Conservation (phyloP, 2,113 vertebrate species). For the Pao palembangensis region DNA sequence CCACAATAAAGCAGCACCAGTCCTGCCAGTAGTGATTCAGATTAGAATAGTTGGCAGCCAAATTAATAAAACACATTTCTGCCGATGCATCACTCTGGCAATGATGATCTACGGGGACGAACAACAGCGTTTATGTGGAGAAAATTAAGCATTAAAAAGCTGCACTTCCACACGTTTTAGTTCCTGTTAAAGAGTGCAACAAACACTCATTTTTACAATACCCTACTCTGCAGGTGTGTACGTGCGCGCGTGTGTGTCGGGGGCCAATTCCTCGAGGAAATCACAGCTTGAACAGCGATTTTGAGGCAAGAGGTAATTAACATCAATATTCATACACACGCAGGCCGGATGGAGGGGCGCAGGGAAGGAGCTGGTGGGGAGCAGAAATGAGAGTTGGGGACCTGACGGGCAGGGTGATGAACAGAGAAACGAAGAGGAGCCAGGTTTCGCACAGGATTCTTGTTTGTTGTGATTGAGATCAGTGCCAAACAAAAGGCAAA, state of each 20-base stretch:
- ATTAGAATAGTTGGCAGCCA: slow-evolving; percentile 11
- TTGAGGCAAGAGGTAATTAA: slow-evolving; percentile 57
- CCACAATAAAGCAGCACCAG: slow-evolving; percentile 32
- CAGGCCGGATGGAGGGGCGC: slow-evolving; percentile 23
- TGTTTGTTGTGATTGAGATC: slow-evolving; percentile 44
- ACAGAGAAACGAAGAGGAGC: slow-evolving; percentile 7
- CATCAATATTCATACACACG: slow-evolving; percentile 66
- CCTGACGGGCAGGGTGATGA: background rate
- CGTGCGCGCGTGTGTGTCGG: slow-evolving; percentile 18
- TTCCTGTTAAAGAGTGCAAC: slow-evolving; percentile 32
- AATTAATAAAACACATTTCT: slow-evolving; percentile 25
- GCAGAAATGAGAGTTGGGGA: slow-evolving; percentile 12
- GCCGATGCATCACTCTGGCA: slow-evolving; percentile 28
- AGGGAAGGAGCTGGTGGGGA: slow-evolving; percentile 18
- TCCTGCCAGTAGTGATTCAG: slow-evolving; percentile 31
- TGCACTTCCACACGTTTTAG: slow-evolving; percentile 30
- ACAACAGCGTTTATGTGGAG: slow-evolving; percentile 18
- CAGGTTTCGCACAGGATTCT: slow-evolving; percentile 19
- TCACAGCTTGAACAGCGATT: slow-evolving; percentile 57
- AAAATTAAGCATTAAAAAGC: slow-evolving; percentile 28
- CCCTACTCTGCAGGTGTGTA: slow-evolving; percentile 1
- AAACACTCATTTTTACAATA: slow-evolving; percentile 27
- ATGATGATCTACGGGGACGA: slow-evolving; percentile 14
- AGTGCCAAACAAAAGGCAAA: slow-evolving; percentile 6
- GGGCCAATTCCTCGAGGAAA: slow-evolving; percentile 43